Evolutionary conservation across 2,888 invertebrate genomes (phyloP).

Genomic region (Aphodius granarius): DNA sequence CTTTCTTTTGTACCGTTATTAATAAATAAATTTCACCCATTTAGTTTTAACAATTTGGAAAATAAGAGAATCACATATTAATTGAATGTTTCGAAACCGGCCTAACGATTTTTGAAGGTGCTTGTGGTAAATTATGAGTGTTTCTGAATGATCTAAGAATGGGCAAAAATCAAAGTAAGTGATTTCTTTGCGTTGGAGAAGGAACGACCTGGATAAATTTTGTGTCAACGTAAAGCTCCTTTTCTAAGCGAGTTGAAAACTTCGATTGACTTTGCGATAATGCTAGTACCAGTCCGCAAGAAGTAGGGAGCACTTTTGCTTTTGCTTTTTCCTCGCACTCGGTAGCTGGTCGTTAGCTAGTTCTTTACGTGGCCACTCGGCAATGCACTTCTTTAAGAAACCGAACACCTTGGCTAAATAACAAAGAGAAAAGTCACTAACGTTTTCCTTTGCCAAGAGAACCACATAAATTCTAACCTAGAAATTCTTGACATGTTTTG

Average conservation of each 20-base stretch:
- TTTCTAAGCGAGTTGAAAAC: not conserved
- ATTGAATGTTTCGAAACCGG: no score
- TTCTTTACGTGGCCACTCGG: not conserved
- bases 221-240: not conserved
- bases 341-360: not conserved
- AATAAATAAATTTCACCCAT: no score
- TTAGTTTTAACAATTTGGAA: no score
- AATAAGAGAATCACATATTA: no score
- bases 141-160: no score
- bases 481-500: no score
- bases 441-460: no score
- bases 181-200: not conserved
- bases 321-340: not conserved
- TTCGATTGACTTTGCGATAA: not conserved
- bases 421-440: not conserved
- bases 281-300: not conserved
- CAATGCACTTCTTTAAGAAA: not conserved
- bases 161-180: not conserved
- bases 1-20: no score
- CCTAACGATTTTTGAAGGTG: no score
- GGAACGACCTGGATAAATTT: not conserved
- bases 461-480: no score
- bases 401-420: no score
- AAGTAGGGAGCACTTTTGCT: not conserved
- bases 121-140: no score